Evolutionary conservation across 53 echinoderm and acorn worm genomes (phyloP), one percentile per base, ranked within the genome.

Genomic region (Pentamera pediparva): DNA sequence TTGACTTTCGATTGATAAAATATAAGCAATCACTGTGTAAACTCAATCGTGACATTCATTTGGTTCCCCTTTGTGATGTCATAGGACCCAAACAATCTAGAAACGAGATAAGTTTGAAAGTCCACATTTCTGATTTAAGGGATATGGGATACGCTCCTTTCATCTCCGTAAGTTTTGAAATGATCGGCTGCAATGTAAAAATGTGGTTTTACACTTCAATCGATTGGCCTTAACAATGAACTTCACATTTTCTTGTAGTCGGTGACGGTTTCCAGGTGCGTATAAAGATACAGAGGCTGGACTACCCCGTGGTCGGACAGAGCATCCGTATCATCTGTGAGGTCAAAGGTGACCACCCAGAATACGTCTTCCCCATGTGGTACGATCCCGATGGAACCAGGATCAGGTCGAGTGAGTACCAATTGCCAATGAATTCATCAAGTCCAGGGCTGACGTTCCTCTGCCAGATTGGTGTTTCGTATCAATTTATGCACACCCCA

Each of bases 241-340:
- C 0, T 52, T 52, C 25, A n/a, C n/a, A n/a, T n/a, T n/a, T n/a
- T n/a, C n/a, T n/a, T 30, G 9, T 37, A 88, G 88, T 80, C 25
- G 33, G 62, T 7, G 56, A 70, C 4, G 73, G 73, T 57, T 88
- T 75, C 54, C 48, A 79, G 61, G 70, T 88, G 19, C 36, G 84
- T 0, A 80, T 88, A 63, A 65, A 83, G 48, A 71, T 88, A n/a
- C 84, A 80, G 64, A 54, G 70, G 17, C 53, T 52, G 13, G 61
- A 65, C 8, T 48, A 80, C 27, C 84, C 84, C n/a, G 38, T 76
- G 15, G 43, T 80, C 12, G 88, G 80, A 2, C 37, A 60, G 13
- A 37, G 53, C 22, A 80, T 84, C 19, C 51, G 84, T 30, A 53
- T 81, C 51, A 75, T 84, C 4, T 87, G 87, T 55, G 67, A 81